Percentiles rank a stretch among this genome's conserved stretches.
These are phyloP conservation scores for Odocoileus hemionus DNA, from an alignment of 2,113 vertebrate species.

Conservation along the genomic window DNA sequence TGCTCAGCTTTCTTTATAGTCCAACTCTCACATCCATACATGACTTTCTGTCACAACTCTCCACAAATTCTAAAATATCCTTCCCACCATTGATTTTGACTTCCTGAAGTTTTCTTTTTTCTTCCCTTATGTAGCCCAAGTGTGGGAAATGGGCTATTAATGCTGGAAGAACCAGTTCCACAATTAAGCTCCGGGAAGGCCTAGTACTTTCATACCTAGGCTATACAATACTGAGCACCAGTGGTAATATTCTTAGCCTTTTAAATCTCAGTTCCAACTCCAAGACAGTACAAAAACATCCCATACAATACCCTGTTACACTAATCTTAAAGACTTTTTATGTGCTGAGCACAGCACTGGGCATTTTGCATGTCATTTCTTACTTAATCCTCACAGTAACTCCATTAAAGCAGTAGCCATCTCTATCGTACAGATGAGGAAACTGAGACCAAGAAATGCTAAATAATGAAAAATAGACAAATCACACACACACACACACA, in stretches of 20 bases:
- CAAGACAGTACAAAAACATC: background rate
- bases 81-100: background rate
- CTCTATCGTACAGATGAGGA: background rate
- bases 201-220: background rate
- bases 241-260: background rate
- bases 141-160: background rate
- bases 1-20: background rate
- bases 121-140: background rate
- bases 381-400: background rate
- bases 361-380: background rate
- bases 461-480: background rate
- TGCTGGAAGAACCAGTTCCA: background rate
- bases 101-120: background rate
- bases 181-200: background rate
- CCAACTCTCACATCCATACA: background rate
- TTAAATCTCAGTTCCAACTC: background rate
- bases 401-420: background rate
- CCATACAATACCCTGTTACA: background rate
- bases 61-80: background rate
- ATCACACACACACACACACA: background rate
- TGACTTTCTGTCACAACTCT: background rate
- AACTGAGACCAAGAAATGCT: background rate
- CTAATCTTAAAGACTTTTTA: background rate
- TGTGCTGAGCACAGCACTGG: background rate
- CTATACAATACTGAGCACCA: background rate